phyloP scores from a whole-genome alignment of 2,888 invertebrate species.

The Amiota communis region DNA sequence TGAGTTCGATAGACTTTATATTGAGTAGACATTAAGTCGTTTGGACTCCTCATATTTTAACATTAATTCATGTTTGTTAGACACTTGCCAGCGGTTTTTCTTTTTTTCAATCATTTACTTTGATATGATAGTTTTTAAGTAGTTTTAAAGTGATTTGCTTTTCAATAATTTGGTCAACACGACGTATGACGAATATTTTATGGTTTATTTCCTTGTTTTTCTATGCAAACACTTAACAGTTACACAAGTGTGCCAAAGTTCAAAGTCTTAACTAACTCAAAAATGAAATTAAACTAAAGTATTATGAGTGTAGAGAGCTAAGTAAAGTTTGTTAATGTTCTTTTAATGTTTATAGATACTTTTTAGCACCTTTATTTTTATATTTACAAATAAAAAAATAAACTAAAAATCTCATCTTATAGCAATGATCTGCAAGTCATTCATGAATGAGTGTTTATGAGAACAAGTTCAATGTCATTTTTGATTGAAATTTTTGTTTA shows the following conservation, averaged over 20 bases:
- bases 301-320: not conserved
- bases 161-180: conserved; percentile 12
- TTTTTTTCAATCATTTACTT: conserved; percentile 46
- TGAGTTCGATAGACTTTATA: too few species aligned
- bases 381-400: too few species aligned
- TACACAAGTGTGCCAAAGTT: conserved; percentile 37
- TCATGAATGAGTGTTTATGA: not conserved
- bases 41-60: conserved; percentile 3
- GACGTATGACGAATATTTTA: conserved; percentile 39
- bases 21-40: too few species aligned
- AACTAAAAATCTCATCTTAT: not conserved
- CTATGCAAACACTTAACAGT: conserved; percentile 10
- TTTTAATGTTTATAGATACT: not conserved
- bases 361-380: not conserved
- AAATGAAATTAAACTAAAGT: not conserved
- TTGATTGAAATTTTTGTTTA: too few species aligned
- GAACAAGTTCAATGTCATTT: conserved; percentile 4
- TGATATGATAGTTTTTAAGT: conserved; percentile 21
- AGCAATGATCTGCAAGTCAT: conserved; percentile 11
- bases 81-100: conserved; percentile 21
- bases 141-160: conserved; percentile 5
- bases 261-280: conserved; percentile 34
- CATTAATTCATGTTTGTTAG: conserved; percentile 21
- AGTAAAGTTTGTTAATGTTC: not conserved
- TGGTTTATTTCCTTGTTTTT: conserved; percentile 37